Base-by-base conservation (phyloP, 2,888 invertebrate genomes). In the Patella ulyssiponensis region DNA sequence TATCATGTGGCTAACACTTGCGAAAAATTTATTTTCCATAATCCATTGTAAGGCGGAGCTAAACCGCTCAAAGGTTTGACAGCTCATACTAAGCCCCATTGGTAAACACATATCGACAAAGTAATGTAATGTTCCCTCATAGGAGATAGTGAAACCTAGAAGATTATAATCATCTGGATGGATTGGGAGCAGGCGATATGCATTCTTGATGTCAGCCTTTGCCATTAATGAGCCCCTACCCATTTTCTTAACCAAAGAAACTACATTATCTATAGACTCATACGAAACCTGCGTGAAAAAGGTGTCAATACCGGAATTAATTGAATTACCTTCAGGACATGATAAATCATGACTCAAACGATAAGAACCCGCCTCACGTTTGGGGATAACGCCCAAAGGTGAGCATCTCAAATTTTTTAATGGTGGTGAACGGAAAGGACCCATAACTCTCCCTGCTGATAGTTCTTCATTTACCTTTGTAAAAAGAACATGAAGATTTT, bases 41-140 rank as follows among this genome's bases (percentile, higher is more conserved):
- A 73, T 17, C 73, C 73, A 73, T 17, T 73, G 73, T 54, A 73
- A 44, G 14, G 73, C 73, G 4, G 20, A 56, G 56, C 73, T 73
- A 17, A 73, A 58, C 17, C 27, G 23, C n/a, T 73, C 73, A 23
- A 73, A 7, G 27, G 44, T 53, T 14, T 56, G 54, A 17, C 73
- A 73, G 14, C 56, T 56, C n/a, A 33, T 33, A 56, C 73, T 73
- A 17, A 23, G 44, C 2, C 73, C 64, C 74, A 53, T 27, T 9
- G 74, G 74, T n/a, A 74, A 27, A 23, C 33, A n/a, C n/a, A 54
- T 74, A 33, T 74, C 74, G 7, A n/a, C 33, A 33, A 54, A 74
- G 14, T 27, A 74, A 54, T 15, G 14, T 54, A 33, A 27, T 58
- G 53, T 15, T 7, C 27, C 27, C 23, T 54, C n/a, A 58, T 54